Conservation (phyloP, 1,140 invertebrate species). For the Eurosta solidaginis region DNA sequence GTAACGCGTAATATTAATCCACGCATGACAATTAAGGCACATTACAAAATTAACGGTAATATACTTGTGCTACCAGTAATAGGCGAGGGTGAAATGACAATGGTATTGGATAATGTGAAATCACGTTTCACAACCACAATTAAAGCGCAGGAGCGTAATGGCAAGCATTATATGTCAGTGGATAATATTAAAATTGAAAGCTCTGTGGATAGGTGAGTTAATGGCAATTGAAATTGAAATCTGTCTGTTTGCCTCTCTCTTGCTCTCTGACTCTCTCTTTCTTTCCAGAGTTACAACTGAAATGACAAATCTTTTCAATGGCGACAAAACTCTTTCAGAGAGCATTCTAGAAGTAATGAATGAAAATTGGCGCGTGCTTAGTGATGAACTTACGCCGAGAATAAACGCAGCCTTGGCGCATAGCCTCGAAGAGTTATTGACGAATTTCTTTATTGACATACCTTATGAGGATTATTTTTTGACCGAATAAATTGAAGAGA, state of each 20-base stretch:
- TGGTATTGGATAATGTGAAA: not conserved
- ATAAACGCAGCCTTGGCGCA: not conserved
- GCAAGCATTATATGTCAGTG: not conserved
- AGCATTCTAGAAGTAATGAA: conserved; percentile 13
- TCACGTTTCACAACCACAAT: not conserved
- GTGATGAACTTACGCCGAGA: not conserved
- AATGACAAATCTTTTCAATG: conserved; percentile 26
- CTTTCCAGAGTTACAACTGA: not conserved
- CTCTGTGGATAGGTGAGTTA: not conserved
- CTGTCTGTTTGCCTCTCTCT: not conserved
- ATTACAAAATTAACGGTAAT: conserved; percentile 12
- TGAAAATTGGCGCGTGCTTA: conserved; percentile 18
- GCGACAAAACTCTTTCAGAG: conserved; percentile 14
- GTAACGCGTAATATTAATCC: not conserved
- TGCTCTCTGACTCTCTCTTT: not conserved
- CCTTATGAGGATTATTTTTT: conserved; percentile 18
- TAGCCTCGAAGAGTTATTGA: not conserved
- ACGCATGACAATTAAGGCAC: not conserved
- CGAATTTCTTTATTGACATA: conserved; percentile 3
- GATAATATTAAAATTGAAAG: not conserved
- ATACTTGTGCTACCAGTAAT: conserved; percentile 8
- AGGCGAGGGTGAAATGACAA: not conserved
- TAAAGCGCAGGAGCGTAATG: not conserved
- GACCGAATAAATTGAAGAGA: not conserved
- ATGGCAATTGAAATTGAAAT: not conserved